A percentile compares a stretch with the other conserved stretches of the same genome.
Conservation (phyloP, 1,140 invertebrate genomes). For the Dendrolimus kikuchii region DNA sequence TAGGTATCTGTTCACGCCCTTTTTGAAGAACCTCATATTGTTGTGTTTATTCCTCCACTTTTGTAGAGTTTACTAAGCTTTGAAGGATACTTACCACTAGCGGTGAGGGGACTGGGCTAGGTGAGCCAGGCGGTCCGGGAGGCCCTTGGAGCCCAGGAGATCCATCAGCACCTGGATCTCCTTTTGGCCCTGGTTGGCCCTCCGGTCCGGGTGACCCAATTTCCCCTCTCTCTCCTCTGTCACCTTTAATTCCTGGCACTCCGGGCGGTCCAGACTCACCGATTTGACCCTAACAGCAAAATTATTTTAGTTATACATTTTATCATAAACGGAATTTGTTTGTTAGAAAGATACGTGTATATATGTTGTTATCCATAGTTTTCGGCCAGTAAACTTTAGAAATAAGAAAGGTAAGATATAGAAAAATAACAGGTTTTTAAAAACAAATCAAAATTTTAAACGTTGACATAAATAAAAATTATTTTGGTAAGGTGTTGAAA, state of each 20-base stretch:
- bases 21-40: too few relatives aligned
- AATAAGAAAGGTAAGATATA: too few relatives aligned
- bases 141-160: conserved; percentile 77
- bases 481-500: too few relatives aligned
- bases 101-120: conserved; percentile 75
- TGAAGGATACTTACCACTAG: conserved; percentile 33
- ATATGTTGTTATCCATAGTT: too few relatives aligned
- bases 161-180: conserved; percentile 79
- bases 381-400: too few relatives aligned
- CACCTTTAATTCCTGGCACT: conserved; percentile 66
- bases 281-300: conserved; percentile 61
- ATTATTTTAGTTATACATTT: conserved; percentile 2
- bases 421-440: too few relatives aligned
- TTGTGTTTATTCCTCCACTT: too few relatives aligned
- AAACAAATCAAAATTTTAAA: too few relatives aligned
- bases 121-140: conserved; percentile 80
- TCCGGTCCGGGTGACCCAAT: conserved; percentile 74
- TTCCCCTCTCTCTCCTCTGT: conserved; percentile 79
- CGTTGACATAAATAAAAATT: too few relatives aligned
- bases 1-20: too few relatives aligned
- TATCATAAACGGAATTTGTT: background rate
- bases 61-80: background rate
- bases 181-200: conserved; percentile 79
- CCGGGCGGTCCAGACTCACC: conserved; percentile 78
- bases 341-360: background rate